Percentiles rank a stretch among this genome's conserved stretches.
These are phyloP conservation scores for Gulo gulo DNA, from an alignment of 2,113 vertebrate genomes.

Conservation along the genomic window DNA sequence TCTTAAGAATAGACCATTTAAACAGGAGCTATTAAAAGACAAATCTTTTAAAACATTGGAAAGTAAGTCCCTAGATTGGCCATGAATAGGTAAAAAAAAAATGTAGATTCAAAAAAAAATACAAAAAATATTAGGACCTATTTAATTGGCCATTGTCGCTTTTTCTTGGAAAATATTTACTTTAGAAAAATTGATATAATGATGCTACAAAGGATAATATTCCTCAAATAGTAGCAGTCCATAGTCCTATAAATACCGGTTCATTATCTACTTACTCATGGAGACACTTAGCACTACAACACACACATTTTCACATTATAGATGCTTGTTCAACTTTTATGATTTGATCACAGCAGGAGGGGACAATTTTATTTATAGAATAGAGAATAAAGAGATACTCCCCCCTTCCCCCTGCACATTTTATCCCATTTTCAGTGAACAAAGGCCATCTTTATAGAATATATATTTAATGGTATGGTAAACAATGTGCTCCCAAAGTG, in stretches of 20 bases:
- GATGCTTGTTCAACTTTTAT: not conserved
- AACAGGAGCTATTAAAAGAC: slow-evolving; percentile 38
- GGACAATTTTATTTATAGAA: not conserved
- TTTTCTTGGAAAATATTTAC: not conserved
- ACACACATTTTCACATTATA: slow-evolving; percentile 22
- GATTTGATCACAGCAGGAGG: not conserved
- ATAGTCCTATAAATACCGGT: not conserved
- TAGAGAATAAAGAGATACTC: not conserved
- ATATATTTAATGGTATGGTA: not conserved
- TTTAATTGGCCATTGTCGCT: not conserved
- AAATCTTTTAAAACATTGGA: not conserved
- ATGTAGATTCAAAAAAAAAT: slow-evolving; percentile 12
- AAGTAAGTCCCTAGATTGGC: not conserved
- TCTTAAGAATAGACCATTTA: slow-evolving; percentile 40
- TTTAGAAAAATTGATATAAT: not conserved
- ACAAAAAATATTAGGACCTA: not conserved
- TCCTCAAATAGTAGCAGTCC: not conserved
- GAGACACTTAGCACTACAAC: not conserved
- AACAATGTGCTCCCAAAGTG: not conserved
- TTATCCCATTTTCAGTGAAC: not conserved
- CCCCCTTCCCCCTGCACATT: not conserved
- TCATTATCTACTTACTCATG: not conserved
- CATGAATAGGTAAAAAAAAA: slow-evolving; percentile 57
- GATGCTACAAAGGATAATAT: not conserved
- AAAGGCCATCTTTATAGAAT: slow-evolving; percentile 37